A percentile compares a stretch with the other conserved stretches of the same genome.
Evolutionary conservation across 2,113 vertebrate genomes (phyloP).

Genomic region (Salminus brasiliensis): DNA sequence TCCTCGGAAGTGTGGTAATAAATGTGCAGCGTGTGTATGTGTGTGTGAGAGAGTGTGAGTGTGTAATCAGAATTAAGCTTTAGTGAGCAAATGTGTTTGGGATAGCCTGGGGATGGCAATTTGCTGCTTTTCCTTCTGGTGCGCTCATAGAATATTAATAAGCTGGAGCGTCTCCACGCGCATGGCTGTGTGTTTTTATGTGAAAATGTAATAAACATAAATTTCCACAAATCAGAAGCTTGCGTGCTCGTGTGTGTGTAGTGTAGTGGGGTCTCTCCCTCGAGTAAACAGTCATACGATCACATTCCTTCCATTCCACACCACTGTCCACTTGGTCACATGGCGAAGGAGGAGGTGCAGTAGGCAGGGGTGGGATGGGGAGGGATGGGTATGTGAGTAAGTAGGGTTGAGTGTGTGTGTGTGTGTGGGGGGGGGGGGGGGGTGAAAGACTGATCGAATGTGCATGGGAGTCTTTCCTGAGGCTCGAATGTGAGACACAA

Average conservation of each 20-base stretch:
- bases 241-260: slow-evolving; percentile 63
- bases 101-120: neutral
- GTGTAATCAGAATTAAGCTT: neutral
- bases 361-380: slow-evolving; percentile 19
- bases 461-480: neutral
- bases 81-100: slow-evolving; percentile 14
- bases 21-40: too few species aligned
- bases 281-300: slow-evolving; percentile 64
- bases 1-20: too few species aligned
- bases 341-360: slow-evolving; percentile 52
- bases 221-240: neutral
- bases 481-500: neutral
- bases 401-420: neutral
- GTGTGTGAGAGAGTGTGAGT: neutral
- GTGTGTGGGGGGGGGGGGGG: neutral
- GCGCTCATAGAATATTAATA: slow-evolving; percentile 1
- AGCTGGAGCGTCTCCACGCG: neutral
- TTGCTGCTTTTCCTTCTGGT: neutral
- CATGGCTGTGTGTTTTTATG: slow-evolving; percentile 29
- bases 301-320: slow-evolving; percentile 70
- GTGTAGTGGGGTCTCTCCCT: slow-evolving; percentile 59
- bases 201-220: slow-evolving; percentile 34
- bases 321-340: slow-evolving; percentile 63
- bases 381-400: neutral
- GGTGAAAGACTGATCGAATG: neutral